Evolutionary conservation across 2,888 invertebrate genomes (phyloP).

Genomic region (Petrophora chlorosata): DNA sequence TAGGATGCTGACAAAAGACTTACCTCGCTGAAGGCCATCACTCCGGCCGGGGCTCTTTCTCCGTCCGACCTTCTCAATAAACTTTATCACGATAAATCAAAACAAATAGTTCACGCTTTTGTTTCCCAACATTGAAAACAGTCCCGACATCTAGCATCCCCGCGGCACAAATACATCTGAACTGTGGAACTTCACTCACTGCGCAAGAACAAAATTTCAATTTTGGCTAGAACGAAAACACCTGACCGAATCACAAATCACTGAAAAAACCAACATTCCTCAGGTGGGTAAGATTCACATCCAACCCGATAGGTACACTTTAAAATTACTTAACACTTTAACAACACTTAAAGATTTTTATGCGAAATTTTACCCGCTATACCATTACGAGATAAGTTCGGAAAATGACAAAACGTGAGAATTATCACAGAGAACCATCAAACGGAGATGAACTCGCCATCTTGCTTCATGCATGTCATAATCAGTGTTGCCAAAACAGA

Average conservation of each 20-base stretch:
- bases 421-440: constrained; percentile 76
- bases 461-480: constrained; percentile 81
- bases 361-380: constrained; percentile 51
- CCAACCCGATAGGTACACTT: constrained; percentile 52
- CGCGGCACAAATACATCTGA: constrained; percentile 81
- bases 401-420: constrained; percentile 70
- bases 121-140: constrained; percentile 82
- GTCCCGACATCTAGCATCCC: constrained; percentile 81
- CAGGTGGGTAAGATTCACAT: constrained; percentile 84
- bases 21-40: constrained; percentile 92
- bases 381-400: constrained; percentile 68
- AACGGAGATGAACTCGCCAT: constrained; percentile 83
- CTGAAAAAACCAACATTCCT: constrained; percentile 86
- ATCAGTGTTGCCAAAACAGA: constrained; percentile 62
- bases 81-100: constrained; percentile 77
- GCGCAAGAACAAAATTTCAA: constrained; percentile 82
- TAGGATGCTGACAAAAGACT: constrained; percentile 56
- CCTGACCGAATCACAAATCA: constrained; percentile 85
- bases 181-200: constrained; percentile 79
- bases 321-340: constrained; percentile 57
- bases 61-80: constrained; percentile 80
- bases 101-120: constrained; percentile 83
- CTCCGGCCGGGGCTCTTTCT: constrained; percentile 83
- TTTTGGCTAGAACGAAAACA: constrained; percentile 81
- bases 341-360: constrained; percentile 55